Percentiles rank a stretch among this genome's conserved stretches.
These are phyloP conservation scores for Trypoxylon attenuatum DNA, from an alignment of 2,888 invertebrate species.

Conservation along the genomic window DNA sequence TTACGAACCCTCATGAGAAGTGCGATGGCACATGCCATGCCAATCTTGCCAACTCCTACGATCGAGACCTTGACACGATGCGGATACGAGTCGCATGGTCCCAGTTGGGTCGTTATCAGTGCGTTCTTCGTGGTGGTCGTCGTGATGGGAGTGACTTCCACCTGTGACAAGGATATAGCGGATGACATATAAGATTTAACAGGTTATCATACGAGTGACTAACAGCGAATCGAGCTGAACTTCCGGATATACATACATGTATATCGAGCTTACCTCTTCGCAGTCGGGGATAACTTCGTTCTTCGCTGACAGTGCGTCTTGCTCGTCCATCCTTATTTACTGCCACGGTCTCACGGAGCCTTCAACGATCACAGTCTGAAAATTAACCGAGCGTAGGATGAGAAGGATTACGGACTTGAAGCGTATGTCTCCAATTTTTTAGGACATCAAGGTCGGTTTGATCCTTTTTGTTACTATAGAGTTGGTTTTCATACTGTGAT, in stretches of 20 bases:
- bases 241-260: too few relatives aligned
- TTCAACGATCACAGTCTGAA: too few relatives aligned
- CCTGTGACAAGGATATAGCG: slow-evolving; percentile 30
- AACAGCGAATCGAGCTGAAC: too few relatives aligned
- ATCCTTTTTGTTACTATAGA: too few relatives aligned
- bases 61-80: slow-evolving; percentile 65
- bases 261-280: not conserved
- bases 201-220: too few relatives aligned
- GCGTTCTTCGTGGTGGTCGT: slow-evolving; percentile 65
- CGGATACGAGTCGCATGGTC: slow-evolving; percentile 60
- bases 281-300: not conserved
- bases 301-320: not conserved
- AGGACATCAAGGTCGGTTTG: too few relatives aligned
- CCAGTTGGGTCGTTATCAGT: slow-evolving; percentile 62
- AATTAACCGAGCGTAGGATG: too few relatives aligned
- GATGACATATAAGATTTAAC: too few relatives aligned
- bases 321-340: not conserved
- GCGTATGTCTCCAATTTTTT: too few relatives aligned
- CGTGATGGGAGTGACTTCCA: slow-evolving; percentile 51
- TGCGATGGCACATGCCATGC: slow-evolving; percentile 77
- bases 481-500: too few relatives aligned
- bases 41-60: slow-evolving; percentile 75
- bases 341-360: not conserved
- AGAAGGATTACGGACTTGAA: too few relatives aligned
- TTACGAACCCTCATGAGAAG: slow-evolving; percentile 76